Evolutionary conservation across 2,888 invertebrate genomes (phyloP), one percentile per base, ranked within the genome.

Genomic region (Hyppa rectilinea): DNA sequence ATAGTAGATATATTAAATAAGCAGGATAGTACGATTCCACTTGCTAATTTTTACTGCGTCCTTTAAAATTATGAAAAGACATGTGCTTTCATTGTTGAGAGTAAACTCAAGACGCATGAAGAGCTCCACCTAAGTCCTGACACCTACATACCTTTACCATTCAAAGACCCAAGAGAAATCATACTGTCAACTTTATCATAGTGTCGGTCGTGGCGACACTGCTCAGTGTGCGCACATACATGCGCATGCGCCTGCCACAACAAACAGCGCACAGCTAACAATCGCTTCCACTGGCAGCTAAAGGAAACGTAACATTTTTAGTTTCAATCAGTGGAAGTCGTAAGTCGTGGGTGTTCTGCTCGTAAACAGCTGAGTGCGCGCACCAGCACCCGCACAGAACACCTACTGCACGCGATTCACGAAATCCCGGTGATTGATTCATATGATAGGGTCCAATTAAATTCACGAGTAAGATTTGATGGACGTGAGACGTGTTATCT

Each of bases 251-350:
- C n/a, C 45, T 56, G 62, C 55, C 59, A 69, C 64, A 68, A 76
- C 68, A 80, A 72, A 72, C 58, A 64, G 29, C 31, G 36, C 58
- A 63, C 62, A 34, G 23, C 36, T 75, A 75, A 58, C 62, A 49
- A 52, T 52, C 62, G 34, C 52, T 29, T 29, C 58, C 20, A 62
- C 55, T 40, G 50, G 38, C 56, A 12, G 47, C 9, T 47, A 79
- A 75, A 74, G 84, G 58, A 65, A 65, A 65, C 69, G 62, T 71
- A 71, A 75, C 52, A 60, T 66, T 75, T 74, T 84, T 80, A 80
- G 73, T 83, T 84, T 82, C 75, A 74, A 83, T 84, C 76, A 80
- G 70, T 82, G 83, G 80, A 82, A 78, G 83, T 83, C 85, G 80
- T 79, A 80, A 81, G 59, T 60, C 77, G 72, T 78, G 82, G 80